Evolutionary conservation across 1,140 invertebrate genomes (phyloP), one percentile per base, ranked within the genome.

Genomic region (Nebria ingens): DNA sequence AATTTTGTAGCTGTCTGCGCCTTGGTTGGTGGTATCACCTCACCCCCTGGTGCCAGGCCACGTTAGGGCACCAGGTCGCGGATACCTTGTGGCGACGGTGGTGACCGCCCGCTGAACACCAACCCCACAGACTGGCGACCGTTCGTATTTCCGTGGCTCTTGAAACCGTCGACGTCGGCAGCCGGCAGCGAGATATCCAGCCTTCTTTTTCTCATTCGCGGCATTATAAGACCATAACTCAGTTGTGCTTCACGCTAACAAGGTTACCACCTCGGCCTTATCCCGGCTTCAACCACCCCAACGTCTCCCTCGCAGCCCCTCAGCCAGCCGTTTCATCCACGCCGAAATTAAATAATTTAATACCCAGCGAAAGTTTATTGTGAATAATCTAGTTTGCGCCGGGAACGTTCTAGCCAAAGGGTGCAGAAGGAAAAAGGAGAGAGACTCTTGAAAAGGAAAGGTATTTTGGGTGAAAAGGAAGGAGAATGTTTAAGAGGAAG

Each of bases 281-380:
- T 60, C 61, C n/a, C n/a, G n/a, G n/a, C n/a, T n/a, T n/a, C n/a
- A n/a, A n/a, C n/a, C 61, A 58, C 63, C 62, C 62, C 61, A 60
- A 38, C n/a, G 51, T 29, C n/a, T n/a, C 25, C 51, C 58, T 59
- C 54, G 45, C 51, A 54, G 50, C 38, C 21, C 64, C 57, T 53
- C 56, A 53, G 49, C 61, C n/a, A n/a, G n/a, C 60, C 61, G n/a
- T n/a, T n/a, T n/a, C n/a, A n/a, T n/a, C 64, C 59, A 61, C 58
- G 57, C 55, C 60, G 62, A 69, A 71, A 71, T 70, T 70, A 70
- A 71, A 70, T 71, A 71, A 70, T 69, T 70, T 70, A 71, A 71
- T 71, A 68, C 66, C 63, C 61, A 52, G 65, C 61, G 65, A 69
- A 71, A 69, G 68, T 69, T 70, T 69, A 71, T 71, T 70, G 68